These are phyloP conservation scores for Zaprionus nigranus DNA, from an alignment of 1,140 invertebrate species.

Conservation along the genomic window DNA sequence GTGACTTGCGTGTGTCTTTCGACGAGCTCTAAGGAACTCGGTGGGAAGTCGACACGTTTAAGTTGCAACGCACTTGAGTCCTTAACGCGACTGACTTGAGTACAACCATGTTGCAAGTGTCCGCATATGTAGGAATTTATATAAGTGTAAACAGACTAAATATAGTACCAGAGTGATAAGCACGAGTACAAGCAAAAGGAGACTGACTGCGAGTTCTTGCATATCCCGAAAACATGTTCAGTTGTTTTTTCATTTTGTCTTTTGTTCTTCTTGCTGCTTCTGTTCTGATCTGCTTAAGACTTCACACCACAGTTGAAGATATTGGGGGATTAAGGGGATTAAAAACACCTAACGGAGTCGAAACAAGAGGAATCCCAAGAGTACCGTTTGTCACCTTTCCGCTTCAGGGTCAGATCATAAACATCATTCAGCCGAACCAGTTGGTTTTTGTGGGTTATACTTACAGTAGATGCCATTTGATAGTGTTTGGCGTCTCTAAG, in stretches of 20 bases:
- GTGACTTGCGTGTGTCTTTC: slow-evolving; percentile 14
- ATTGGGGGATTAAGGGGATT: neutral
- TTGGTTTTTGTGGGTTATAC: slow-evolving; percentile 41
- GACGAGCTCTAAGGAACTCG: slow-evolving; percentile 12
- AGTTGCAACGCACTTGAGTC: slow-evolving; percentile 25
- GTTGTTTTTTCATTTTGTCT: neutral
- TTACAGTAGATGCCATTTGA: slow-evolving; percentile 61
- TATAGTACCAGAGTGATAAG: slow-evolving; percentile 7
- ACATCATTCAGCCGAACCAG: slow-evolving; percentile 3
- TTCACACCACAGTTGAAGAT: too few relatives aligned
- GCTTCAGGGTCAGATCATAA: neutral
- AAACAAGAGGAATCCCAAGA: neutral
- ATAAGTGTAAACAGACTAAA: neutral
- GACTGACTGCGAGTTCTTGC: too few relatives aligned
- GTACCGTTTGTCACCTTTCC: slow-evolving; percentile 2
- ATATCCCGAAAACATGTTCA: too few relatives aligned
- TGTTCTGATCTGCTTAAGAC: slow-evolving; percentile 30
- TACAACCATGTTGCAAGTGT: slow-evolving; percentile 14
- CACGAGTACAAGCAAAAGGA: neutral
- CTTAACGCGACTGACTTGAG: slow-evolving; percentile 4
- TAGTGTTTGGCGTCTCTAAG: slow-evolving; percentile 9
- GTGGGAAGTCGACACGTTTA: slow-evolving; percentile 17
- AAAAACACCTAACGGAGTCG: neutral
- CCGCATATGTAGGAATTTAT: neutral
- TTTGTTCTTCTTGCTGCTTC: neutral